Evolutionary conservation across 2,888 invertebrate genomes (phyloP).

Genomic region (Phorcus lineatus): DNA sequence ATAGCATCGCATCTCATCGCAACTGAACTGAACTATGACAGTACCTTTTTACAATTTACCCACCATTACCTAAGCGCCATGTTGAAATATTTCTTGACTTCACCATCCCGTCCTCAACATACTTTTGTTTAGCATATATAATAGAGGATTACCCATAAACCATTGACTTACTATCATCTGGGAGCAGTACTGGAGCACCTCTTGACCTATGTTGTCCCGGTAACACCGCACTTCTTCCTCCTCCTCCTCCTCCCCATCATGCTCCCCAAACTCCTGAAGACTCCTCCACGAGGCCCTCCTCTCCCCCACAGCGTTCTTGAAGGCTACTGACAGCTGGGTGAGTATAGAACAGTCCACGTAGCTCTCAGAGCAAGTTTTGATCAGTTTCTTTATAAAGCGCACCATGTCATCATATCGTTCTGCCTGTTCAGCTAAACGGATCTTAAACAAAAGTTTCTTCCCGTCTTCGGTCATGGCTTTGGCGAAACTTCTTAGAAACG

Average conservation of each 20-base stretch:
- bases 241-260: neutral
- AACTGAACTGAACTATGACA: too few relatives aligned
- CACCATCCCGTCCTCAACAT: too few relatives aligned
- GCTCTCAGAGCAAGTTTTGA: neutral
- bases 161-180: neutral
- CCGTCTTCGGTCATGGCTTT: neutral
- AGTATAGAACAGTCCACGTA: neutral
- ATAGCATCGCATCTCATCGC: too few relatives aligned
- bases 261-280: neutral
- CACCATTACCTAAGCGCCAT: too few relatives aligned
- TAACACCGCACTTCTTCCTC: neutral
- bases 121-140: too few relatives aligned
- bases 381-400: neutral
- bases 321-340: neutral
- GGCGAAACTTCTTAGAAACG: too few relatives aligned
- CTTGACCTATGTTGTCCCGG: neutral
- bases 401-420: neutral
- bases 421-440: neutral
- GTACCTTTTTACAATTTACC: too few relatives aligned
- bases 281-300: neutral
- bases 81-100: too few relatives aligned
- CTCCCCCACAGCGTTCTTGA: conserved; percentile 2
- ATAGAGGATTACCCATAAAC: too few relatives aligned
- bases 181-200: neutral
- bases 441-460: neutral